phyloP scores from a whole-genome alignment of 2,113 vertebrate genomes.

The Sylvicapra grimmia region DNA sequence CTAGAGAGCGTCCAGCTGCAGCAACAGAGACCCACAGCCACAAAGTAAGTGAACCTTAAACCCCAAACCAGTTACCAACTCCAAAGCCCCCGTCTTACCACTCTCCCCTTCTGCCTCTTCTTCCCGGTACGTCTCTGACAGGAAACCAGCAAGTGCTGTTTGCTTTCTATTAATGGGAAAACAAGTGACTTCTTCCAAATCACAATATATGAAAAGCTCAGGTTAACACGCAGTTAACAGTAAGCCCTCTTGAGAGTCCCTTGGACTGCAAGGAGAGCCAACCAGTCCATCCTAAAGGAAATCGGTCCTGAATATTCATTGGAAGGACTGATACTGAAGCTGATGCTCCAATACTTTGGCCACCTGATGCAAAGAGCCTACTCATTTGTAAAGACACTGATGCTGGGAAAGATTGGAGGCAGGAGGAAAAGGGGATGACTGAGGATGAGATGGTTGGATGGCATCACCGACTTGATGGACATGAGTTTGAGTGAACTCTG shows the following conservation, averaged over 20 bases:
- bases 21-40: not conserved
- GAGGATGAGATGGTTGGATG: not conserved
- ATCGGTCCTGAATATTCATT: not conserved
- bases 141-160: not conserved
- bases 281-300: not conserved
- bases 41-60: not conserved
- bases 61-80: not conserved
- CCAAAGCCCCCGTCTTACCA: rapidly evolving
- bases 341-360: not conserved
- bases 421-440: not conserved
- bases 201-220: not conserved
- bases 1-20: not conserved
- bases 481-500: not conserved
- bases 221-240: not conserved
- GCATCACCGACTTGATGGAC: not conserved
- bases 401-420: not conserved
- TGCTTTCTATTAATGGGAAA: not conserved
- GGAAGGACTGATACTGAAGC: not conserved
- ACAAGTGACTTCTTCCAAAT: not conserved
- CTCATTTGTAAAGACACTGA: not conserved
- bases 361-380: not conserved
- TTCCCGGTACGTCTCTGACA: not conserved
- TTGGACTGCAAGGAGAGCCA: not conserved
- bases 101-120: not conserved
- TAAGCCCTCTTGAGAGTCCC: not conserved